These are phyloP conservation scores for Uria aalge DNA, from an alignment of 2,113 vertebrate genomes.

Conservation along the genomic window DNA sequence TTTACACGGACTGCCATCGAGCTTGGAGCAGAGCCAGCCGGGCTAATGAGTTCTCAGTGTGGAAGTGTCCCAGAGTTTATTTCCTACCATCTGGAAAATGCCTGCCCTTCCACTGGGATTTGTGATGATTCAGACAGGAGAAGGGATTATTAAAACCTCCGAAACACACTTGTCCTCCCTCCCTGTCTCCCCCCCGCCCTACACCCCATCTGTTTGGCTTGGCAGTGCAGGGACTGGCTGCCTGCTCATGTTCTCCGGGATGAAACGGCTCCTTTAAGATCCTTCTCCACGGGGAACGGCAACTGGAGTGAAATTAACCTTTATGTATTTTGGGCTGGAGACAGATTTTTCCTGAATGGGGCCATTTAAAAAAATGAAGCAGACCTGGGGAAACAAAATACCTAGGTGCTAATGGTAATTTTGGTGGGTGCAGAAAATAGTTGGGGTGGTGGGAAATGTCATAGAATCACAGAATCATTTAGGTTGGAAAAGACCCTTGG, in stretches of 20 bases:
- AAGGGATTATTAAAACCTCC: constrained; percentile 13
- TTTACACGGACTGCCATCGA: neutral
- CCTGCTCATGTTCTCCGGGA: neutral
- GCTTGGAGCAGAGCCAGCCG: constrained; percentile 15
- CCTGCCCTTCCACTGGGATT: constrained; percentile 28
- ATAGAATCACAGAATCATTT: too few relatives aligned
- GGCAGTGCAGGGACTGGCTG: neutral
- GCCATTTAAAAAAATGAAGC: neutral
- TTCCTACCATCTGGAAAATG: constrained; percentile 59
- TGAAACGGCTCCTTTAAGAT: neutral
- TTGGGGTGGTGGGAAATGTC: neutral
- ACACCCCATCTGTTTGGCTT: constrained; percentile 7
- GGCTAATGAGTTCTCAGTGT: constrained; percentile 40
- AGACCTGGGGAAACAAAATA: neutral
- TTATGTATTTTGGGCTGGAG: neutral
- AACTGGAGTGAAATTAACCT: neutral
- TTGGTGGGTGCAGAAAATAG: neutral
- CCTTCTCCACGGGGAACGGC: neutral
- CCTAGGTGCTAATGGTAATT: neutral
- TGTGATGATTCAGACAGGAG: constrained; percentile 1
- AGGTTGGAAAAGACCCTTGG: too few relatives aligned
- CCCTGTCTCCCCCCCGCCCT: neutral
- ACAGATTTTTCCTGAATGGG: neutral
- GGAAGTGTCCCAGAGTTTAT: constrained; percentile 35
- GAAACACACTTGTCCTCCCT: neutral